Conservation (phyloP, 2,113 vertebrate genomes). For the Alouatta palliata region DNA sequence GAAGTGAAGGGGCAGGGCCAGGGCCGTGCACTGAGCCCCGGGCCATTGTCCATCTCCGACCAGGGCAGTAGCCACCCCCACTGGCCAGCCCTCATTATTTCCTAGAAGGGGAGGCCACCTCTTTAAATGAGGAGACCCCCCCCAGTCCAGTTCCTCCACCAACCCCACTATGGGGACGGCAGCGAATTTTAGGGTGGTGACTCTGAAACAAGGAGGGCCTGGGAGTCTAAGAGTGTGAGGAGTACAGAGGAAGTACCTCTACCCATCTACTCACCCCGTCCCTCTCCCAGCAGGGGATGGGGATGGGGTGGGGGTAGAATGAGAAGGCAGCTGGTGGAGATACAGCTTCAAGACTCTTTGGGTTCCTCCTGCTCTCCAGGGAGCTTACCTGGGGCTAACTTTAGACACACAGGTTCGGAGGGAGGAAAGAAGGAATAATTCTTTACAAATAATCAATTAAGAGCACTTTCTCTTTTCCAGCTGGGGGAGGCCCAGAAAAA, state of each 20-base stretch:
- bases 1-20: constrained; percentile 84
- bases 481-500: constrained; percentile 28
- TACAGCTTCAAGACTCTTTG: neutral
- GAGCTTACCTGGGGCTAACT: neutral
- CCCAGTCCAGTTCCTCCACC: neutral
- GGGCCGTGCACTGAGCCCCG: constrained; percentile 80
- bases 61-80: constrained; percentile 70
- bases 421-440: neutral
- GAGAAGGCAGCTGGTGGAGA: neutral
- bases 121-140: neutral
- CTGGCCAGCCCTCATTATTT: constrained; percentile 55
- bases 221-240: neutral
- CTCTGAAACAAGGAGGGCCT: neutral
- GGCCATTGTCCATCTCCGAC: constrained; percentile 81
- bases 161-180: neutral
- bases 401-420: neutral
- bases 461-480: neutral
- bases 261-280: neutral
- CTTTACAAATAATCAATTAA: neutral
- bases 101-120: constrained; percentile 33
- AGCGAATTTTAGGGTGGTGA: constrained; percentile 2
- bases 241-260: constrained; percentile 2
- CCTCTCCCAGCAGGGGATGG: neutral
- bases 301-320: neutral
- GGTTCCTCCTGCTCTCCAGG: neutral